Evolutionary conservation across 2,113 vertebrate genomes (phyloP).

Genomic region (Myrmecobius fasciatus): DNA sequence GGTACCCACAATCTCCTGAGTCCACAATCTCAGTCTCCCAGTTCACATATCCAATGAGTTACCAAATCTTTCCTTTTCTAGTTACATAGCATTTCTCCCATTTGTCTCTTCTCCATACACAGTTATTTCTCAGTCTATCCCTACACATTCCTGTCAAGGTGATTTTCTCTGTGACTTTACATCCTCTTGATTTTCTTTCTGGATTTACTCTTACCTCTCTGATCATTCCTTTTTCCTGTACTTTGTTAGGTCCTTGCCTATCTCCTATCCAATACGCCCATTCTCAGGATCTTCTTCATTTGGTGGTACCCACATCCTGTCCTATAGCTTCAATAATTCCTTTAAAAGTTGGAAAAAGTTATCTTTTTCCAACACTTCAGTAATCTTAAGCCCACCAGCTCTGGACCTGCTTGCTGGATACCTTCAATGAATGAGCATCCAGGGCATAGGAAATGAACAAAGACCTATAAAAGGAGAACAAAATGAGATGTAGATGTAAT

Average conservation of each 20-base stretch:
- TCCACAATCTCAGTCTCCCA: not conserved
- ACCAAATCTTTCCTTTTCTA: not conserved
- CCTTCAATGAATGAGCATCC: not conserved
- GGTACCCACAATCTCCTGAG: not conserved
- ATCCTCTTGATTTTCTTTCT: not conserved
- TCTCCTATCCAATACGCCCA: not conserved
- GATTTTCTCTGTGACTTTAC: not conserved
- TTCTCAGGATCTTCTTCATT: not conserved
- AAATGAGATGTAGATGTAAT: not conserved
- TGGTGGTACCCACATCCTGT: not conserved
- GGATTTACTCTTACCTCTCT: not conserved
- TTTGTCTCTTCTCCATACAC: not conserved
- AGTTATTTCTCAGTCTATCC: not conserved
- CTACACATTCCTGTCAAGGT: not conserved
- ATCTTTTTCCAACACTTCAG: not conserved
- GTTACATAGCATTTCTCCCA: not conserved
- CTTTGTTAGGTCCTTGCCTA: too few relatives aligned
- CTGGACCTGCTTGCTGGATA: not conserved
- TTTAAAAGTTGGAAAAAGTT: too few relatives aligned
- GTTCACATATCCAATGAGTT: not conserved
- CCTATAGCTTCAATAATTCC: not conserved
- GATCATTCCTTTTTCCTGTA: not conserved
- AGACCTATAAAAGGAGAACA: not conserved
- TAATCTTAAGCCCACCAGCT: not conserved
- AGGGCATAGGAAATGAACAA: not conserved